These are phyloP conservation scores for Watsonalla binaria DNA, from an alignment of 2,888 invertebrate species.

Conservation along the genomic window DNA sequence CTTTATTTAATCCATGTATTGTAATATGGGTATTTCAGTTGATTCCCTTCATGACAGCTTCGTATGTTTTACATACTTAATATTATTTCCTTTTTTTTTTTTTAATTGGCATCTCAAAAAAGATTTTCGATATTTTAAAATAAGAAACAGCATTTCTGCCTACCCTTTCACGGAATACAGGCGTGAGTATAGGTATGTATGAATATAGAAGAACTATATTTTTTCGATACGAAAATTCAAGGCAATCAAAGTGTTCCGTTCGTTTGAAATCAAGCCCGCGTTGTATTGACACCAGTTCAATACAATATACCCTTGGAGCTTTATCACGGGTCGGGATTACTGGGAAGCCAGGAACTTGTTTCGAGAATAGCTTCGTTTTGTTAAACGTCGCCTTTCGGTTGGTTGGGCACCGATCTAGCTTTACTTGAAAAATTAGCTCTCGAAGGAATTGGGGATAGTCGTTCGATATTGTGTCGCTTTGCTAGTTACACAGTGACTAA, in stretches of 20 bases:
- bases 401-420: constrained; percentile 6
- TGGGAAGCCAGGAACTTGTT: constrained; percentile 7
- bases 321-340: constrained; percentile 2
- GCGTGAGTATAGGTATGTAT: no score
- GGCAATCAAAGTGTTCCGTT: constrained; percentile 2
- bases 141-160: no score
- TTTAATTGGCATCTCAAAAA: no score
- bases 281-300: constrained; percentile 4
- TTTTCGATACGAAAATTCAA: neutral
- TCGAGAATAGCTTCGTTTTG: constrained; percentile 12
- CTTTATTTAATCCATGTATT: no score
- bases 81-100: no score
- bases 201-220: no score
- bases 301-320: constrained; percentile 2
- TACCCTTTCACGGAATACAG: no score
- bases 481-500: no score
- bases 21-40: no score
- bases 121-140: no score
- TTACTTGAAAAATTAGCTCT: constrained; percentile 10
- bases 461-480: neutral
- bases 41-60: no score
- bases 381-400: constrained; percentile 10
- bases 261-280: neutral
- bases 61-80: no score
- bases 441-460: constrained; percentile 2